A percentile compares a stretch with the other conserved stretches of the same genome.
Evolutionary conservation across 2,888 invertebrate genomes (phyloP).

Genomic region (Drosophila formosana): DNA sequence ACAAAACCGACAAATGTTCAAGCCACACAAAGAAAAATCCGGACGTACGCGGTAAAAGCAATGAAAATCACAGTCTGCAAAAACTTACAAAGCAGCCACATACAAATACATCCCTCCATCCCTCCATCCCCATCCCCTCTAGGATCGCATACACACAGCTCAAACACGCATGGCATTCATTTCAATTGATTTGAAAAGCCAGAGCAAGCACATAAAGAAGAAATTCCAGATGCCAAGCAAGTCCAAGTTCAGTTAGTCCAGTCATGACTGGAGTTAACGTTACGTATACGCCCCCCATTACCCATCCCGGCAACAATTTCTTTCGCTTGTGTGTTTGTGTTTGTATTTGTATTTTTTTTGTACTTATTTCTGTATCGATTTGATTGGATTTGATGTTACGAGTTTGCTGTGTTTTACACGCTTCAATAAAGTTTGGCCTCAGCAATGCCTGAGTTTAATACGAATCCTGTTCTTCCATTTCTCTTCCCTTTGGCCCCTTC

Average conservation of each 20-base stretch:
- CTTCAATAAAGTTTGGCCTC: slow-evolving; percentile 59
- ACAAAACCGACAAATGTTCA: slow-evolving; percentile 54
- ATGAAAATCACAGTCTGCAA: slow-evolving; percentile 73
- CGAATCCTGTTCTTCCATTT: slow-evolving; percentile 19
- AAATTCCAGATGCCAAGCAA: slow-evolving; percentile 59
- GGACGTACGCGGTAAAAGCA: slow-evolving; percentile 56
- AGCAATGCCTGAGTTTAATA: slow-evolving; percentile 32
- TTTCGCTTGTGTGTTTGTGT: slow-evolving; percentile 1
- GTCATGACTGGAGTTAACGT: slow-evolving; percentile 27
- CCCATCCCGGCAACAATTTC: slow-evolving; percentile 1
- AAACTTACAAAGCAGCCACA: slow-evolving; percentile 44
- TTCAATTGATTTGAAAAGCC: slow-evolving; percentile 71
- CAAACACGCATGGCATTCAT: slow-evolving; percentile 51
- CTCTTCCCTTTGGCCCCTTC: neutral
- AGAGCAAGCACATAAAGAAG: slow-evolving; percentile 35
- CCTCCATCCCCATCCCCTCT: neutral
- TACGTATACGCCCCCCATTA: slow-evolving; percentile 50
- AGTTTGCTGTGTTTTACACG: slow-evolving; percentile 68
- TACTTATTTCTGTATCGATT: slow-evolving; percentile 71
- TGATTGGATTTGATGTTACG: slow-evolving; percentile 73
- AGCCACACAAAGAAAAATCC: slow-evolving; percentile 32
- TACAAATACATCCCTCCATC: neutral
- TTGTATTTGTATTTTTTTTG: neutral
- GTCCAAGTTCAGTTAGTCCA: slow-evolving; percentile 35
- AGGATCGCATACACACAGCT: slow-evolving; percentile 7